Evolutionary conservation across 2,797 vertebrate genomes (phyloP).

Genomic region (Danionella dracula): DNA sequence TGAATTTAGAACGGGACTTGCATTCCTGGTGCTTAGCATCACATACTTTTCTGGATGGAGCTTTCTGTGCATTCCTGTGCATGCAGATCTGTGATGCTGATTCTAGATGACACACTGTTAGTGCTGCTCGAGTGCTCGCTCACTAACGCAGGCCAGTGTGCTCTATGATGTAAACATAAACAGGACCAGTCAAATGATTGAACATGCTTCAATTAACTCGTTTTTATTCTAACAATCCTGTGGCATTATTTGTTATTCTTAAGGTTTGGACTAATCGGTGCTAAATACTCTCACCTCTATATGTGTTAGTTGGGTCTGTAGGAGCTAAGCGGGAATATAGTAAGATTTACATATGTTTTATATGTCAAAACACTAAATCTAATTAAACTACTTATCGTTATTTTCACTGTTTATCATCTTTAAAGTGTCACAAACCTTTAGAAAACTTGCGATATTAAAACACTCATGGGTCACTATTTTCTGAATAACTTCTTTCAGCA

Average conservation of each 20-base stretch:
- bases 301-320: too few relatives aligned
- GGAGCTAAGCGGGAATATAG: too few relatives aligned
- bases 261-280: background rate
- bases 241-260: background rate
- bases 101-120: constrained; percentile 19
- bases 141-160: background rate
- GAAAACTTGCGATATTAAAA: too few relatives aligned
- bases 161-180: background rate
- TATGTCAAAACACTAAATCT: too few relatives aligned
- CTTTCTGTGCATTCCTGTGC: constrained; percentile 1
- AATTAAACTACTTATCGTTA: too few relatives aligned
- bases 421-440: too few relatives aligned
- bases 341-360: too few relatives aligned
- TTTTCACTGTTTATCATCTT: too few relatives aligned
- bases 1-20: background rate
- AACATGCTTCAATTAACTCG: background rate
- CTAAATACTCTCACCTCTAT: too few relatives aligned
- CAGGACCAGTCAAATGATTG: background rate
- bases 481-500: too few relatives aligned
- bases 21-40: constrained; percentile 1
- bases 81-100: constrained; percentile 8
- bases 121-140: constrained; percentile 18
- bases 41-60: background rate
- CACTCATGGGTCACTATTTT: too few relatives aligned
- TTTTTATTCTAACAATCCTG: background rate